A percentile compares a stretch with the other conserved stretches of the same genome.
Evolutionary conservation across 2,113 vertebrate species (phyloP).

Genomic region (Sapajus apella): DNA sequence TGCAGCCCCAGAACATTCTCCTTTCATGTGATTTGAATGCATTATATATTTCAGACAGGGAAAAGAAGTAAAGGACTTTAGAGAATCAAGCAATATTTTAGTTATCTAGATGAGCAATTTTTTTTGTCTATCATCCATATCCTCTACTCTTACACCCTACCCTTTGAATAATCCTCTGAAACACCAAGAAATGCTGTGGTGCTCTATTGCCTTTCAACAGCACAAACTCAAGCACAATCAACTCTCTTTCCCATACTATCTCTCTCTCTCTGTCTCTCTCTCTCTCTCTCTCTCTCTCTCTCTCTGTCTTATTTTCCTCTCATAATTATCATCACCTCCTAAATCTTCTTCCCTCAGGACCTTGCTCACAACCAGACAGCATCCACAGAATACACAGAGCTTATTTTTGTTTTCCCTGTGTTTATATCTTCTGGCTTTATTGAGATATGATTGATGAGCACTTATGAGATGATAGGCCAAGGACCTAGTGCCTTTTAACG

Average conservation of each 20-base stretch:
- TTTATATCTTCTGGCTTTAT: background rate
- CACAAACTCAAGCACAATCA: background rate
- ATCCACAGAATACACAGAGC: background rate
- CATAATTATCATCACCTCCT: background rate
- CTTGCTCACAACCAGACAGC: background rate
- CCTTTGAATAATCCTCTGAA: background rate
- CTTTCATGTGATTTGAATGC: conserved; percentile 13
- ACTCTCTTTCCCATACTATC: background rate
- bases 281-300: background rate
- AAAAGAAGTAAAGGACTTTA: conserved; percentile 12
- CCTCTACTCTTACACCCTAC: background rate
- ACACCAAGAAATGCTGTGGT: background rate
- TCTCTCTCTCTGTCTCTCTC: background rate
- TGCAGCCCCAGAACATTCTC: background rate
- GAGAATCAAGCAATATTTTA: conserved; percentile 8
- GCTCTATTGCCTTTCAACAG: background rate
- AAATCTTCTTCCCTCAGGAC: background rate
- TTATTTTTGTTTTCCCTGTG: background rate
- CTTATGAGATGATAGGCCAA: background rate
- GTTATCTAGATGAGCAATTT: background rate
- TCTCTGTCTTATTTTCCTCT: background rate
- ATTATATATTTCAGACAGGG: background rate
- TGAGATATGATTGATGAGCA: background rate
- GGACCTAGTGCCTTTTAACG: background rate
- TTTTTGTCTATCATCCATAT: background rate